Percentiles rank a stretch among this genome's conserved stretches.
Evolutionary conservation across 2,888 invertebrate genomes (phyloP).

Genomic region (Caenorhabditis sp.): DNA sequence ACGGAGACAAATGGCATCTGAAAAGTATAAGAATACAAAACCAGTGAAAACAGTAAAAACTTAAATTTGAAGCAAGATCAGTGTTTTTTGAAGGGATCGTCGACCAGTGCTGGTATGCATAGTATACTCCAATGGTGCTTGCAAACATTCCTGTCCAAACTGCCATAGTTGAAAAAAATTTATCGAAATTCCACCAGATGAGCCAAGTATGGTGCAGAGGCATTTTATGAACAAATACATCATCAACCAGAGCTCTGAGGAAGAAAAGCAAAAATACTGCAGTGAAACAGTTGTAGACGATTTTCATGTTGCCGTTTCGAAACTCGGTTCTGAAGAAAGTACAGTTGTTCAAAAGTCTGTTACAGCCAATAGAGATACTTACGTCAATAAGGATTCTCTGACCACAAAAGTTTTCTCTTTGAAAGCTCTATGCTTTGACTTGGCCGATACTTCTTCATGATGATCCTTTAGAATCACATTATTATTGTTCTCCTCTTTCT

Average conservation of each 20-base stretch:
- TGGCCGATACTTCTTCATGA: constrained; percentile 19
- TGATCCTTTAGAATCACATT: constrained; percentile 51
- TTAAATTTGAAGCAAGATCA: constrained; percentile 40
- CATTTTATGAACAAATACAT: constrained; percentile 78
- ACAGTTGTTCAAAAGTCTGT: too few relatives aligned
- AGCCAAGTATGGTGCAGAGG: constrained; percentile 82
- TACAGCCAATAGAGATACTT: constrained; percentile 52
- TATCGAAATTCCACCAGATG: constrained; percentile 82
- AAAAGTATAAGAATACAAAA: too few relatives aligned
- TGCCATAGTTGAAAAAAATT: constrained; percentile 76
- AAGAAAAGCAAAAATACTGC: constrained; percentile 78
- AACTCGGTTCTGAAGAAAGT: constrained; percentile 63
- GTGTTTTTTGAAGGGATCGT: constrained; percentile 71
- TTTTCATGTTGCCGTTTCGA: constrained; percentile 71
- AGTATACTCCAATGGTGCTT: constrained; percentile 76
- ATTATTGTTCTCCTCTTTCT: constrained; percentile 61
- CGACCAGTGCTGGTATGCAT: constrained; percentile 76
- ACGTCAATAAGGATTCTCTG: constrained; percentile 77
- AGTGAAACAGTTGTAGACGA: constrained; percentile 79
- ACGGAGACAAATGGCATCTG: constrained; percentile 66
- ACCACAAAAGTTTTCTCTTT: constrained; percentile 75
- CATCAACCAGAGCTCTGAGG: constrained; percentile 76
- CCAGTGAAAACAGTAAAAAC: constrained; percentile 2
- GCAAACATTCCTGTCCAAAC: constrained; percentile 79
- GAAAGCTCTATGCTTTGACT: constrained; percentile 62